Evolutionary conservation across 2,888 invertebrate genomes (phyloP).

Genomic region (Cheilosia scutellata): DNA sequence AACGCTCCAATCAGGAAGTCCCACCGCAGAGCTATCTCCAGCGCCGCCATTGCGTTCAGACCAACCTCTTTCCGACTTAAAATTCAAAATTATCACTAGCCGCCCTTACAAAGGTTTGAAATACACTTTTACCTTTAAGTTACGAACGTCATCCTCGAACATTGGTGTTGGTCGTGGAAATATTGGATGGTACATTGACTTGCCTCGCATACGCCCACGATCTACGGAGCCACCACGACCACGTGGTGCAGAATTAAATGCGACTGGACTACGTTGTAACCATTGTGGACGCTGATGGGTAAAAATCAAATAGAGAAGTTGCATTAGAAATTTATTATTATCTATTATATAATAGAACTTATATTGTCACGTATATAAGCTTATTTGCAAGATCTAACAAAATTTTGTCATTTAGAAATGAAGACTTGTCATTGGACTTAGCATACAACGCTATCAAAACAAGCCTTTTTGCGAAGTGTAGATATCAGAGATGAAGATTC

Average conservation of each 20-base stretch:
- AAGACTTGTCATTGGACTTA: too few relatives aligned
- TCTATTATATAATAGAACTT: too few relatives aligned
- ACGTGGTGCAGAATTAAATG: slow-evolving; percentile 81
- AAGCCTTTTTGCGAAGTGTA: too few relatives aligned
- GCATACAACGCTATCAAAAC: too few relatives aligned
- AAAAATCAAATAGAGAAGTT: slow-evolving; percentile 21
- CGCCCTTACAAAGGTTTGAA: neutral
- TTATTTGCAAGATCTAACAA: too few relatives aligned
- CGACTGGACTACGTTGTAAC: slow-evolving; percentile 84
- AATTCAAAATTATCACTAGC: neutral
- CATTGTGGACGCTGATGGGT: slow-evolving; percentile 83
- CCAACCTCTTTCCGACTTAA: slow-evolving; percentile 82
- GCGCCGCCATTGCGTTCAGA: slow-evolving; percentile 82
- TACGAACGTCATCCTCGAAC: slow-evolving; percentile 81
- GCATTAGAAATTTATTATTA: too few relatives aligned
- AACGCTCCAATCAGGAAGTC: slow-evolving; percentile 80
- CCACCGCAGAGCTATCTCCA: slow-evolving; percentile 76
- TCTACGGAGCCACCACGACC: slow-evolving; percentile 85
- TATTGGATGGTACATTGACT: slow-evolving; percentile 81
- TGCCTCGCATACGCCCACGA: slow-evolving; percentile 83
- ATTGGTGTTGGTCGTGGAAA: slow-evolving; percentile 81
- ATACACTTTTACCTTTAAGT: slow-evolving; percentile 59
- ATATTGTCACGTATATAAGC: too few relatives aligned
- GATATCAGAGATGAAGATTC: too few relatives aligned
- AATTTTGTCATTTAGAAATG: too few relatives aligned